Percentiles rank a stretch among this genome's conserved stretches.
These are phyloP conservation scores for Lophotis ruficrista DNA, from an alignment of 2,113 vertebrate genomes.

Conservation along the genomic window DNA sequence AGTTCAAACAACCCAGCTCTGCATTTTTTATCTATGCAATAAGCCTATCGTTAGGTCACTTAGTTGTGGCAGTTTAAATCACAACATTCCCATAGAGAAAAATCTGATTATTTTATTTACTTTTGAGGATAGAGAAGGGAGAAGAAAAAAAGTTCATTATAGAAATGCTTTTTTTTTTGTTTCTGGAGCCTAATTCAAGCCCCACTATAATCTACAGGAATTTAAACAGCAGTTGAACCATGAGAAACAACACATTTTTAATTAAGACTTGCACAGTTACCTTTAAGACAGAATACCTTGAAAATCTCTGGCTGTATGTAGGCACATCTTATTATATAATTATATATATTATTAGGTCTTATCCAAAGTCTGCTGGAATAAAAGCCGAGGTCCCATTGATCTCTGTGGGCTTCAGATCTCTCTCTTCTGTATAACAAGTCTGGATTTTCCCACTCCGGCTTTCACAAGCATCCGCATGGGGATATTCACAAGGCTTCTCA, in stretches of 20 bases:
- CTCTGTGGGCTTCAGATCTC: not conserved
- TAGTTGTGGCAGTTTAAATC: constrained; percentile 31
- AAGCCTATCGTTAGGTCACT: constrained; percentile 46
- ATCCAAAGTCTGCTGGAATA: not conserved
- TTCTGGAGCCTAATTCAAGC: not conserved
- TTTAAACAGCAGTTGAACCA: not conserved
- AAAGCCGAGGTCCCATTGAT: not conserved
- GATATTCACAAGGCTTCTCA: constrained; percentile 6
- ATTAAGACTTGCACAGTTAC: not conserved
- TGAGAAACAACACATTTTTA: not conserved
- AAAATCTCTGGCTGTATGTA: not conserved
- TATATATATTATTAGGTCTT: not conserved
- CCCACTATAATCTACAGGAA: not conserved
- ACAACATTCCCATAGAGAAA: constrained; percentile 33
- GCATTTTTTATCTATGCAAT: constrained; percentile 50
- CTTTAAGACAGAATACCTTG: not conserved
- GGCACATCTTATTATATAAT: not conserved
- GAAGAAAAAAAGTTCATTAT: not conserved
- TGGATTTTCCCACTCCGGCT: not conserved
- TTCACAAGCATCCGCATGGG: not conserved
- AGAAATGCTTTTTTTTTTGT: not conserved
- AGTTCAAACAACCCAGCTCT: constrained; percentile 60
- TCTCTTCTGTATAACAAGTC: not conserved
- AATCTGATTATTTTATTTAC: constrained; percentile 22
- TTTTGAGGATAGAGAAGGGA: not conserved